These are phyloP conservation scores for Nomada goodeniana DNA, from an alignment of 2,888 invertebrate genomes.

Conservation along the genomic window DNA sequence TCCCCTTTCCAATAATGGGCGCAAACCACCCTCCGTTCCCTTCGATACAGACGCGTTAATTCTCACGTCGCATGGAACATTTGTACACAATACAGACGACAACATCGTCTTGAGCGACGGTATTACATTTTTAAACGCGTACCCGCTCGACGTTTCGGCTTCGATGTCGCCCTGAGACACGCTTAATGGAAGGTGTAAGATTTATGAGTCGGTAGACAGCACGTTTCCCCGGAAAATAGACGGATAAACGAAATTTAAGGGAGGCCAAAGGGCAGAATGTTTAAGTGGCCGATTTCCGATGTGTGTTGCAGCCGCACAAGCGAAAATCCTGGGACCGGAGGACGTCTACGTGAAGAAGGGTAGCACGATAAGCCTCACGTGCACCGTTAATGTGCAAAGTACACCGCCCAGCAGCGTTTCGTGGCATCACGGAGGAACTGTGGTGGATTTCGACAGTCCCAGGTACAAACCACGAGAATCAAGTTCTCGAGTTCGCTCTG, in stretches of 20 bases:
- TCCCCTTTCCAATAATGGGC: background rate
- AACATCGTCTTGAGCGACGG: constrained; percentile 3
- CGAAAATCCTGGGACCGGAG: constrained; percentile 93
- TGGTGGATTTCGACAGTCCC: constrained; percentile 91
- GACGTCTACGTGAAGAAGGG: constrained; percentile 96
- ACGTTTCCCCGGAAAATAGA: background rate
- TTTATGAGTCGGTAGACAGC: constrained; percentile 1
- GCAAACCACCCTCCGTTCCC: background rate
- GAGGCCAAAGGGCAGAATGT: constrained; percentile 40
- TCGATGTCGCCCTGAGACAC: background rate
- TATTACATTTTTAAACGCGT: constrained; percentile 9
- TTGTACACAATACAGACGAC: background rate
- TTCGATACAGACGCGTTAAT: background rate
- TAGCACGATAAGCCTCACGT: constrained; percentile 95
- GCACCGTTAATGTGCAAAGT: constrained; percentile 94
- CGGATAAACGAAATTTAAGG: constrained; percentile 23
- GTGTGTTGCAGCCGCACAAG: constrained; percentile 92
- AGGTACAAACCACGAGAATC: constrained; percentile 77
- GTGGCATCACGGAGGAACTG: constrained; percentile 93
- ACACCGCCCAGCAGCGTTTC: constrained; percentile 90
- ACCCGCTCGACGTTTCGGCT: background rate
- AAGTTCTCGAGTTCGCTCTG: constrained; percentile 50
- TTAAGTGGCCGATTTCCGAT: constrained; percentile 68
- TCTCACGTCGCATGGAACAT: background rate
- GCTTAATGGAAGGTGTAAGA: background rate